Evolutionary conservation across 2,888 invertebrate genomes (phyloP), one percentile per base, ranked within the genome.

Genomic region (Synanthedon myopaeformis): DNA sequence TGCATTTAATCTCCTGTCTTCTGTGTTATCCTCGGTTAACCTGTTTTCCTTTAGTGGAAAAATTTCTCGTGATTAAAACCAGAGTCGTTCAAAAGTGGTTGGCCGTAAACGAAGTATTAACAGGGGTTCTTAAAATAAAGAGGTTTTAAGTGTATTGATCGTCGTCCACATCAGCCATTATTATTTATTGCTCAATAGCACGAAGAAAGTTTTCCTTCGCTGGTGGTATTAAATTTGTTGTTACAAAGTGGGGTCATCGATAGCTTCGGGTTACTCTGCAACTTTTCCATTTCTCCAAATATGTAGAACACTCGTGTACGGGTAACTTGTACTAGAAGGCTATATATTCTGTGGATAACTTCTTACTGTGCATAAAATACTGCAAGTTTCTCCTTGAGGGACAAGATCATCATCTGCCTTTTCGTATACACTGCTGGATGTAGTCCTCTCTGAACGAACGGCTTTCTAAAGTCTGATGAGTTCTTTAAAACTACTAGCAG

Each of bases 101-200:
- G 23, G 45, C 45, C 4, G 45, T 13, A 13, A n/a, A 13, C 45
- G 45, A 13, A 12, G 13, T 13, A 45, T 42, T 45, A 23, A 45
- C 45, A 45, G n/a, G n/a, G n/a, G n/a, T 45, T 12, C 13, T 45
- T 11, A 45, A 45, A 45, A 12, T 42, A 42, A 42, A 12, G 17
- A 49, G 49, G 11, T 14, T 49, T 49, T 17, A 49, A 49, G 17
- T 63, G 59, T 69, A 72, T 72, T 65, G 73, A 72, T 68, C 69
- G 63, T 58, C 61, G 65, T 66, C 68, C 67, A 73, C 74, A 75
- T 72, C 70, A 66, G 58, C 60, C 61, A 59, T 70, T 72, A 72
- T 76, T 75, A 78, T 79, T 78, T 79, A 79, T 78, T 71, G 72
- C 67, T 61, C 69, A 69, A 69, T 70, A 65, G 69, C 66, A 67